phyloP scores from a whole-genome alignment of 2,797 vertebrate species.

The Hyperoplus immaculatus region DNA sequence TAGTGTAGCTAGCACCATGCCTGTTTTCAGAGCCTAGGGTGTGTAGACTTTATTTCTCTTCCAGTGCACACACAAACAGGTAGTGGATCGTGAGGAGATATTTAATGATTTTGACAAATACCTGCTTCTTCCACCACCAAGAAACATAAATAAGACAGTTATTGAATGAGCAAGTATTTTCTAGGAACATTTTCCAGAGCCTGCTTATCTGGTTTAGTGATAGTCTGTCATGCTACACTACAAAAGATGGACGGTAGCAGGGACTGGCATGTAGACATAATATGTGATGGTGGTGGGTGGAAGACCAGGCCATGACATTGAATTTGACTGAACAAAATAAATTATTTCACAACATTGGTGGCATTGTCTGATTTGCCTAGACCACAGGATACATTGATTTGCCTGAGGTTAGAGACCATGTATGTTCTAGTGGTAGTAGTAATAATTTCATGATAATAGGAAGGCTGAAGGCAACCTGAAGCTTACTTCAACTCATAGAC shows the following conservation, averaged over 20 bases:
- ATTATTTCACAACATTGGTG: not conserved
- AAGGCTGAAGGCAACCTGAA: rapidly evolving
- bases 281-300: not conserved
- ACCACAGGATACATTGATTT: not conserved
- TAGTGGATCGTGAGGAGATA: too few species aligned
- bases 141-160: too few species aligned
- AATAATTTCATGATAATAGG: not conserved
- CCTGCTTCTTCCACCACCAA: too few species aligned
- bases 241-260: not conserved
- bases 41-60: too few species aligned
- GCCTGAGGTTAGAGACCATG: not conserved
- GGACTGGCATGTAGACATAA: not conserved
- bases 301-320: not conserved
- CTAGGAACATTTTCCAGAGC: constrained; percentile 13
- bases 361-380: not conserved
- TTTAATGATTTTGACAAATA: too few species aligned
- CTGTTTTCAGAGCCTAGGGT: too few species aligned
- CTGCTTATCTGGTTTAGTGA: constrained; percentile 38
- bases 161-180: not conserved
- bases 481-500: not conserved
- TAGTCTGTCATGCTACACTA: not conserved
- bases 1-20: too few species aligned
- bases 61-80: too few species aligned
- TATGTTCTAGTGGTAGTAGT: not conserved
- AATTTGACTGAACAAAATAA: not conserved